phyloP scores from a whole-genome alignment of 2,888 invertebrate species.

The Nasonia oneida region DNA sequence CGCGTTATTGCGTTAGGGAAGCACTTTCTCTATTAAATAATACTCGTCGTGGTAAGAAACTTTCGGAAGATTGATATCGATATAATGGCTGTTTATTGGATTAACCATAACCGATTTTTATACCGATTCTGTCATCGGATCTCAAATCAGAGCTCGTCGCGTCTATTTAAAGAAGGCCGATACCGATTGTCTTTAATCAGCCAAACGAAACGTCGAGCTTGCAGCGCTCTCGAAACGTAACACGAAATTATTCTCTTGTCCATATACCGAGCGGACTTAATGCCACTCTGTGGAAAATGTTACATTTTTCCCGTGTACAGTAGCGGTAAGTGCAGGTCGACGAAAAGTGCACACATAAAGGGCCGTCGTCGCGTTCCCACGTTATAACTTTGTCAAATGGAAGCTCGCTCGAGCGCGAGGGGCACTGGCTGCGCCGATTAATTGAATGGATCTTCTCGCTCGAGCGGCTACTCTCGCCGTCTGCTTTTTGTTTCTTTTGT shows the following conservation, averaged over 20 bases:
- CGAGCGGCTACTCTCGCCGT: slow-evolving; percentile 32
- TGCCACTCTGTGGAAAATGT: no score
- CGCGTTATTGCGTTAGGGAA: background rate
- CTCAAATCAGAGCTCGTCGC: slow-evolving; percentile 12
- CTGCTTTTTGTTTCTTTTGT: slow-evolving; percentile 9
- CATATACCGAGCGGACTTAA: no score
- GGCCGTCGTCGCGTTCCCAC: background rate
- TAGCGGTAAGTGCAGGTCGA: background rate
- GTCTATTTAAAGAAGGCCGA: background rate
- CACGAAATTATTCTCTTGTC: no score
- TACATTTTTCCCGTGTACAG: no score
- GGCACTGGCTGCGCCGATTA: slow-evolving; percentile 33
- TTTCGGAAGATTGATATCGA: background rate
- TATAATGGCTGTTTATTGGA: no score
- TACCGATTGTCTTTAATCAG: slow-evolving; percentile 3
- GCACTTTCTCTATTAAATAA: background rate
- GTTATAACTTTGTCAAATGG: slow-evolving; percentile 31
- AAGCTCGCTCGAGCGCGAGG: slow-evolving; percentile 33
- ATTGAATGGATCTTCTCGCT: slow-evolving; percentile 57
- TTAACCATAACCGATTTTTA: background rate
- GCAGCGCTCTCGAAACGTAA: background rate
- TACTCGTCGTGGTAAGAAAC: background rate
- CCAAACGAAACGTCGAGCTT: slow-evolving; percentile 8
- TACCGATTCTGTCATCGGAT: background rate
- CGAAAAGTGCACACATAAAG: background rate